Percentiles rank a stretch among this genome's conserved stretches.
phyloP scores from a whole-genome alignment of 2,113 vertebrate genomes.

The Capricornis sumatraensis region DNA sequence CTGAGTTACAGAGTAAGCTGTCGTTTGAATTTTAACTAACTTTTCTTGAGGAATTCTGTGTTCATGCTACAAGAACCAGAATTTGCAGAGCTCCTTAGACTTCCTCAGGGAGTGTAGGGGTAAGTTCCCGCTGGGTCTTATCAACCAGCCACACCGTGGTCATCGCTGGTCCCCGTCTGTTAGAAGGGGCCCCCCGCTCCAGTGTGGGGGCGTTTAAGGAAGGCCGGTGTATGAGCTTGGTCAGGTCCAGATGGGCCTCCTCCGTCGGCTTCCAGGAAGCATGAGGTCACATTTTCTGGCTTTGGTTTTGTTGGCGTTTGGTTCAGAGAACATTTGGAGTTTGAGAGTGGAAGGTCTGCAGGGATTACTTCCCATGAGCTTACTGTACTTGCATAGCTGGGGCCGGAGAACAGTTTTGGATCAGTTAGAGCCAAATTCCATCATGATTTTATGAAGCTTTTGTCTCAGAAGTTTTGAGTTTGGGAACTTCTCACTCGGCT shows the following conservation, averaged over 20 bases:
- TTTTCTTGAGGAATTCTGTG: neutral
- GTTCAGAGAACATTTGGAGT: slow-evolving; percentile 49
- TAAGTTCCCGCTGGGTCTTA: neutral
- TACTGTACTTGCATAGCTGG: slow-evolving; percentile 11
- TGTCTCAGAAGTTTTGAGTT: neutral
- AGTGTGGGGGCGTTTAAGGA: neutral
- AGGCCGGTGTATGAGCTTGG: neutral
- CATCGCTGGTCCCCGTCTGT: accelerated
- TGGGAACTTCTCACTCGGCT: neutral
- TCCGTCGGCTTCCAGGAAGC: slow-evolving; percentile 20
- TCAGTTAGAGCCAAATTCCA: neutral
- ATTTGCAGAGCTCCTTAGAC: too few species aligned
- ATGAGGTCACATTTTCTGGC: slow-evolving; percentile 61
- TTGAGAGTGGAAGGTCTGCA: neutral
- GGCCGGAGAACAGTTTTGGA: neutral
- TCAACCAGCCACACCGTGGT: neutral
- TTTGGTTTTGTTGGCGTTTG: slow-evolving; percentile 41
- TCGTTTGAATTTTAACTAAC: neutral
- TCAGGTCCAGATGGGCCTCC: slow-evolving; percentile 29
- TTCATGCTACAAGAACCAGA: neutral
- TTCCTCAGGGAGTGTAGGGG: accelerated
- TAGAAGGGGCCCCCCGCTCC: neutral
- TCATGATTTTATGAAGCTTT: slow-evolving; percentile 25
- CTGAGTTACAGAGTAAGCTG: neutral
- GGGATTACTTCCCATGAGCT: slow-evolving; percentile 19